These are phyloP conservation scores for Labroides dimidiatus DNA, from an alignment of 2,797 vertebrate genomes.

Conservation along the genomic window DNA sequence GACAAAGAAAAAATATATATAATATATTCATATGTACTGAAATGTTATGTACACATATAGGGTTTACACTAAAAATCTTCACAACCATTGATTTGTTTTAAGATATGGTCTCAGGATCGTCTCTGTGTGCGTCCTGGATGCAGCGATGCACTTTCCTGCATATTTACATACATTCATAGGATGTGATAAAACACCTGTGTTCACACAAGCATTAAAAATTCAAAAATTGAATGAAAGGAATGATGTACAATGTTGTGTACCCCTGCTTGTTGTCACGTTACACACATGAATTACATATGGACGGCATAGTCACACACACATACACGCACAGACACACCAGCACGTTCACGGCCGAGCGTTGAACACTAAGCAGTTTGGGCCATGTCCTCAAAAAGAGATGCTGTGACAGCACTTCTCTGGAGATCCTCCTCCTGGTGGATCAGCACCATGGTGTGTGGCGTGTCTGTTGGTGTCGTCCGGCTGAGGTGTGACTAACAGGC, in stretches of 20 bases:
- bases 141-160: slow-evolving; percentile 87
- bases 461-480: slow-evolving; percentile 29
- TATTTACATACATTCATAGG: slow-evolving; percentile 99
- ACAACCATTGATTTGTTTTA: slow-evolving; percentile 79
- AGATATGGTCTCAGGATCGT: slow-evolving; percentile 87
- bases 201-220: slow-evolving; percentile 87
- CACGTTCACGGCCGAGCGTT: slow-evolving; percentile 29
- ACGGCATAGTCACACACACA: slow-evolving; percentile 22
- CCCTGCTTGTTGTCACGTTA: slow-evolving; percentile 41
- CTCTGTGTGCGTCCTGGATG: slow-evolving; percentile 82
- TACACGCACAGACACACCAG: no score
- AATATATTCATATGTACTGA: slow-evolving; percentile 83
- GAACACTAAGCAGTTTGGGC: slow-evolving; percentile 12
- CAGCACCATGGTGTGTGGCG: slow-evolving; percentile 58
- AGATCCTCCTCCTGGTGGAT: slow-evolving; percentile 38
- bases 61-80: slow-evolving; percentile 90
- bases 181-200: slow-evolving; percentile 90
- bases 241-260: slow-evolving; percentile 70
- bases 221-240: slow-evolving; percentile 90
- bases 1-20: slow-evolving; percentile 87
- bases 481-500: slow-evolving; percentile 42
- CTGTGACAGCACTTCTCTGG: slow-evolving; percentile 50
- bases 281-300: slow-evolving; percentile 47
- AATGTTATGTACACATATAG: slow-evolving; percentile 93
- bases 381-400: slow-evolving; percentile 29